Evolutionary conservation across 2,888 invertebrate genomes (phyloP).

Genomic region (Ornithoptera alexandrae): DNA sequence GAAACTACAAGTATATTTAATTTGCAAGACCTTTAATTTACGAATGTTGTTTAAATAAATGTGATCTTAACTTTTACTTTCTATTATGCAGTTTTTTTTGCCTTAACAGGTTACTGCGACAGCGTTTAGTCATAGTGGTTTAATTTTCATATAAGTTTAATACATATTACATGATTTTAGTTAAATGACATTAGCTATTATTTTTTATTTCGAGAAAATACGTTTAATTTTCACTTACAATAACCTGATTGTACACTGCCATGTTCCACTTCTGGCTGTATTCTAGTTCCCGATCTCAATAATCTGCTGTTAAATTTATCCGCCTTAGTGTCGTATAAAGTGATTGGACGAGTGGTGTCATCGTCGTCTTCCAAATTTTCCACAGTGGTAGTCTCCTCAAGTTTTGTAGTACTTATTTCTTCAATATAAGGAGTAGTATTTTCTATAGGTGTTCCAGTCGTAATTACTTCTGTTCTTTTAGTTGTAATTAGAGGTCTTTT

Average conservation of each 20-base stretch:
- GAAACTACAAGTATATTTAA: background rate
- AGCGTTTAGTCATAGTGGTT: too few species aligned
- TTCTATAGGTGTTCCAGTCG: background rate
- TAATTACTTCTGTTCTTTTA: background rate
- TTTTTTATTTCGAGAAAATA: background rate
- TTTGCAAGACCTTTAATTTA: background rate
- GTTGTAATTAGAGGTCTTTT: background rate
- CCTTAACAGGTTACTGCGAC: too few species aligned
- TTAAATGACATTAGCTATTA: background rate
- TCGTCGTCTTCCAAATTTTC: conserved; percentile 8
- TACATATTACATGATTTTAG: too few species aligned
- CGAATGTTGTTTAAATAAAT: background rate
- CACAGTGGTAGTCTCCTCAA: background rate
- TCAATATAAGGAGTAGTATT: background rate
- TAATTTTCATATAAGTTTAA: too few species aligned
- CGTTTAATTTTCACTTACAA: background rate
- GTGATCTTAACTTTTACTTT: background rate
- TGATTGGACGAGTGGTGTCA: conserved; percentile 10
- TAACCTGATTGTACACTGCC: conserved; percentile 21
- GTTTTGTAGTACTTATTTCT: background rate
- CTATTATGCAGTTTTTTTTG: background rate
- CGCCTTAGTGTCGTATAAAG: conserved; percentile 1
- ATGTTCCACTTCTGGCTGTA: conserved; percentile 20
- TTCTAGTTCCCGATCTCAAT: background rate
- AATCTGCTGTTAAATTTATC: conserved; percentile 1